Percentiles rank a stretch among this genome's conserved stretches.
Conservation (phyloP, 2,888 invertebrate genomes). For the Archaeoteleia sp. region DNA sequence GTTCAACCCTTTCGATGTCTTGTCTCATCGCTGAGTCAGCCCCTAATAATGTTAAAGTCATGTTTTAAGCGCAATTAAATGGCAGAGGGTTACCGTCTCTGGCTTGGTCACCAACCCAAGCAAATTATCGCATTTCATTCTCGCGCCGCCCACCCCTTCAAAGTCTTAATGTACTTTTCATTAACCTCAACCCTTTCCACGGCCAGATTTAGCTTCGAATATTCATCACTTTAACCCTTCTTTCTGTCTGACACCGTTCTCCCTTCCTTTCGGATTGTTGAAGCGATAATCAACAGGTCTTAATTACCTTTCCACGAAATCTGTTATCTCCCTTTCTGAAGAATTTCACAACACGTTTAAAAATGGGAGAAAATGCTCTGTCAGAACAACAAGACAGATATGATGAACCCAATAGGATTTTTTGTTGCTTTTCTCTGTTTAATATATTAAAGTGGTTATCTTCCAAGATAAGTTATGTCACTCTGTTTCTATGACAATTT, state of each 20-base stretch:
- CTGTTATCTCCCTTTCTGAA: slow-evolving; percentile 11
- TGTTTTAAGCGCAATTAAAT: slow-evolving; percentile 74
- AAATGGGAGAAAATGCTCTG: too few relatives aligned
- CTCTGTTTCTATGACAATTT: too few relatives aligned
- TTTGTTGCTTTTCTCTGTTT: too few relatives aligned
- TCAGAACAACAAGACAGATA: too few relatives aligned
- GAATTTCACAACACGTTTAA: not conserved
- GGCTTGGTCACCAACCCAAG: slow-evolving; percentile 68
- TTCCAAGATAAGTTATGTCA: too few relatives aligned
- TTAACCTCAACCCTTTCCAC: slow-evolving; percentile 67
- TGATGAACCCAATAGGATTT: too few relatives aligned
- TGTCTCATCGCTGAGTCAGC: slow-evolving; percentile 60
- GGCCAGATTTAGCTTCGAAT: slow-evolving; percentile 67
- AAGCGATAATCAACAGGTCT: slow-evolving; percentile 68
- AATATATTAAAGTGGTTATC: too few relatives aligned
- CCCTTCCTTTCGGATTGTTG: slow-evolving; percentile 52
- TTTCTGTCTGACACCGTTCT: slow-evolving; percentile 56
- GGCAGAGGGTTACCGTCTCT: slow-evolving; percentile 69
- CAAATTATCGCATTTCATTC: slow-evolving; percentile 73
- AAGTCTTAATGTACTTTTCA: slow-evolving; percentile 72
- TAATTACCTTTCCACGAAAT: slow-evolving; percentile 61
- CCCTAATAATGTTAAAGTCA: slow-evolving; percentile 73
- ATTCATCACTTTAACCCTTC: slow-evolving; percentile 72
- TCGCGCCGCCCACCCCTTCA: slow-evolving; percentile 47
- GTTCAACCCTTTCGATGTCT: slow-evolving; percentile 67